Evolutionary conservation across 1,140 invertebrate genomes (phyloP).

Genomic region (Magallana gigas): DNA sequence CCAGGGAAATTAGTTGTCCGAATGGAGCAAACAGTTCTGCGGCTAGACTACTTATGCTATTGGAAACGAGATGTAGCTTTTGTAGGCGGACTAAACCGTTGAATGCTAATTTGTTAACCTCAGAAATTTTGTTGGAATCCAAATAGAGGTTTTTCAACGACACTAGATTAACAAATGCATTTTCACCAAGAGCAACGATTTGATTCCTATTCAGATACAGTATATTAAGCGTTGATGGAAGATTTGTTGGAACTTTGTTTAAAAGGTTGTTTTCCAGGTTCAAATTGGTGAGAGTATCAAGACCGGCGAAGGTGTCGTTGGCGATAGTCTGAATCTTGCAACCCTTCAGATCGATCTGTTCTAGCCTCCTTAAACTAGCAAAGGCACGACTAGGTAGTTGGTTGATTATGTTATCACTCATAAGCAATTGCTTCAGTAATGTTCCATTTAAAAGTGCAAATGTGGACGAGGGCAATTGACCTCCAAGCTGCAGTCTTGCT

Average conservation of each 20-base stretch:
- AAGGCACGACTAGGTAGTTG: slow-evolving; percentile 60
- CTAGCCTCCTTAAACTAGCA: slow-evolving; percentile 58
- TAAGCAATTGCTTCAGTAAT: slow-evolving; percentile 60
- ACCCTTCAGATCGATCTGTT: slow-evolving; percentile 59
- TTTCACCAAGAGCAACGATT: slow-evolving; percentile 52
- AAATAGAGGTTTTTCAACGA: slow-evolving; percentile 63
- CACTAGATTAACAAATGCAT: slow-evolving; percentile 58
- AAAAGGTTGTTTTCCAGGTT: slow-evolving; percentile 65
- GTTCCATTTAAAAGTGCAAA: slow-evolving; percentile 65
- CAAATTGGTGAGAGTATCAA: slow-evolving; percentile 58
- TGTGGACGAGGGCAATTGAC: slow-evolving; percentile 56
- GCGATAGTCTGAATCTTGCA: slow-evolving; percentile 58
- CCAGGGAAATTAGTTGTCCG: slow-evolving; percentile 58
- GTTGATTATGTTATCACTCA: slow-evolving; percentile 63
- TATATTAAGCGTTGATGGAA: slow-evolving; percentile 59
- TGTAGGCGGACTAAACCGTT: slow-evolving; percentile 60
- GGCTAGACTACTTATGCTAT: slow-evolving; percentile 63
- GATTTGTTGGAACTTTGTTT: slow-evolving; percentile 56
- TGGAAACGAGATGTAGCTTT: slow-evolving; percentile 62
- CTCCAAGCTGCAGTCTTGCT: slow-evolving; percentile 59
- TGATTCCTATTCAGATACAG: slow-evolving; percentile 66
- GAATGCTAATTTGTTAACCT: slow-evolving; percentile 62
- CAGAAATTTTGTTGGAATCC: slow-evolving; percentile 57
- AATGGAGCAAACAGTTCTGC: slow-evolving; percentile 62
- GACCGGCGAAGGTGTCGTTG: slow-evolving; percentile 60